These are phyloP conservation scores for Acanthosepion pharaonis DNA, from an alignment of 2,888 invertebrate species.

Conservation along the genomic window DNA sequence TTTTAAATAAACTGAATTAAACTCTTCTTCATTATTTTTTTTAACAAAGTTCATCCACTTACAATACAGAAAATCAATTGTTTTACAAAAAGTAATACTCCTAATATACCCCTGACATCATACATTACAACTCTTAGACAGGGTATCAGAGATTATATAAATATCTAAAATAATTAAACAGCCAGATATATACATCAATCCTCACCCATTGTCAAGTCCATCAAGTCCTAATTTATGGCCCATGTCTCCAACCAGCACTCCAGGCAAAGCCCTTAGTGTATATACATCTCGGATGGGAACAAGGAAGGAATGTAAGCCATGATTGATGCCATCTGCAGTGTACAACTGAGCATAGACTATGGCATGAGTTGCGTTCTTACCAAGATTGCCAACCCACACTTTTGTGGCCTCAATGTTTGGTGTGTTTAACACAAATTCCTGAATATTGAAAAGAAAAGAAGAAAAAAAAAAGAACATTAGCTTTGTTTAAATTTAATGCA, in stretches of 20 bases:
- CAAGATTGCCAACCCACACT: constrained; percentile 89
- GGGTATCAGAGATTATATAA: background rate
- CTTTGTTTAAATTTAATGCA: no score
- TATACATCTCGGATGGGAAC: constrained; percentile 81
- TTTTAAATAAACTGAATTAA: no score
- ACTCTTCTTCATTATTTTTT: no score
- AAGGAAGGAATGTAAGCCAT: constrained; percentile 91
- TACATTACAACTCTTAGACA: background rate
- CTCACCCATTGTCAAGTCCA: constrained; percentile 93
- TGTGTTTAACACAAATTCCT: constrained; percentile 83
- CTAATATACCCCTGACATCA: no score
- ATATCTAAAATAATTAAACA: background rate
- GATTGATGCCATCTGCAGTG: constrained; percentile 85
- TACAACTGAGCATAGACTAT: constrained; percentile 90
- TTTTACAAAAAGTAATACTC: no score
- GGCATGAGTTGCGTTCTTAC: constrained; percentile 85
- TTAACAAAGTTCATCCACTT: no score
- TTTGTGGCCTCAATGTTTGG: constrained; percentile 86
- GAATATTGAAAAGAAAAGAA: background rate
- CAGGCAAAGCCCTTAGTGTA: constrained; percentile 77
- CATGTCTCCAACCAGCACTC: constrained; percentile 91
- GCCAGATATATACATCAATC: constrained; percentile 40
- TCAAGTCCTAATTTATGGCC: constrained; percentile 93
- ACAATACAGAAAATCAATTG: no score
- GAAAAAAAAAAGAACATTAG: background rate